Evolutionary conservation across 2,113 vertebrate species (phyloP).

Genomic region (Scolopax mira): DNA sequence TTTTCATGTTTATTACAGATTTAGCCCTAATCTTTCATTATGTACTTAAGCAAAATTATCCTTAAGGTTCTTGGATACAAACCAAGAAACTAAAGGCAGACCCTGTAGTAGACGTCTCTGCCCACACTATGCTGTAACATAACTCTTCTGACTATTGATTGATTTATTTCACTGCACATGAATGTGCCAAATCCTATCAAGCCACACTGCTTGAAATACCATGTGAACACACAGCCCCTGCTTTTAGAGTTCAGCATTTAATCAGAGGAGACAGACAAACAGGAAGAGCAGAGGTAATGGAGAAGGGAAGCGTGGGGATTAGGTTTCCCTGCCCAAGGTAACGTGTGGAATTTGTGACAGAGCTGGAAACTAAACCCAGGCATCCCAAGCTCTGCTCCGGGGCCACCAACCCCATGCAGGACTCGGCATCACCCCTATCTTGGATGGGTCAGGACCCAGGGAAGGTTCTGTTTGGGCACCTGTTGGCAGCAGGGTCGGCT

Average conservation of each 20-base stretch:
- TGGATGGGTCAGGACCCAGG: fast-evolving
- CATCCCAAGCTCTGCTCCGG: not conserved
- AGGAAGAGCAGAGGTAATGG: not conserved
- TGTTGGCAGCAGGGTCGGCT: not conserved
- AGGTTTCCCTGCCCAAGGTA: constrained; percentile 16
- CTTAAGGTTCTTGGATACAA: constrained; percentile 7
- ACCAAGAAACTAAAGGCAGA: not conserved
- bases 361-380: constrained; percentile 21
- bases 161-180: constrained; percentile 49
- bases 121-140: not conserved
- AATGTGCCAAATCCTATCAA: constrained; percentile 46
- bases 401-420: not conserved
- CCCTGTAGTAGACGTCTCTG: not conserved
- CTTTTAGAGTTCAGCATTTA: constrained; percentile 27
- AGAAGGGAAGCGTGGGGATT: not conserved
- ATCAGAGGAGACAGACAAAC: not conserved
- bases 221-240: not conserved
- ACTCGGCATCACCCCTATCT: not conserved
- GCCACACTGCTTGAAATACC: constrained; percentile 4
- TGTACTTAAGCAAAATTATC: constrained; percentile 16
- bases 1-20: constrained; percentile 26
- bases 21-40: constrained; percentile 34
- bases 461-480: fast-evolving
- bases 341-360: not conserved
- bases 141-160: constrained; percentile 35